Conservation (phyloP, 2,888 invertebrate species). For the Rhopalosiphum nymphaeae region DNA sequence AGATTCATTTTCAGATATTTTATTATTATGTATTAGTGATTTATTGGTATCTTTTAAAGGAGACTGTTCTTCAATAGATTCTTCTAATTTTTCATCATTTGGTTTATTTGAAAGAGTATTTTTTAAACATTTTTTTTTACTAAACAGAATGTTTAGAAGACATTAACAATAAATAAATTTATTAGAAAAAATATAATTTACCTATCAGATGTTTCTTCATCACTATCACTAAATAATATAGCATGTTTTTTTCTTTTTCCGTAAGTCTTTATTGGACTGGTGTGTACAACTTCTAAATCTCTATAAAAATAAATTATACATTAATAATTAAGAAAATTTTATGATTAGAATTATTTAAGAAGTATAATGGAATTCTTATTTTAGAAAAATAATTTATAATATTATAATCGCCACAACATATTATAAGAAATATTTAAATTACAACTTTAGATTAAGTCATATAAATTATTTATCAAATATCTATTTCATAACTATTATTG, state of each 20-base stretch:
- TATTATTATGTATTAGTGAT: background rate
- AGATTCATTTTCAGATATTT: conserved; percentile 73
- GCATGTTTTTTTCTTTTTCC: conserved; percentile 67
- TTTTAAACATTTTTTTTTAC: background rate
- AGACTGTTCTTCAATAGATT: conserved; percentile 17
- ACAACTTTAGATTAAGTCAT: background rate
- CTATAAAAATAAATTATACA: conserved; percentile 13
- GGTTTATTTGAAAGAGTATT: background rate
- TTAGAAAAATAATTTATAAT: background rate
- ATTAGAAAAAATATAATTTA: background rate
- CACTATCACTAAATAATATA: conserved; percentile 67
- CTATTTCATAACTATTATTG: background rate
- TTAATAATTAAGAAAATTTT: background rate
- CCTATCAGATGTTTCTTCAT: conserved; percentile 65
- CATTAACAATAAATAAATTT: background rate
- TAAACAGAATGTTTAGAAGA: background rate
- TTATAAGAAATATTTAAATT: background rate
- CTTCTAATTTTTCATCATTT: background rate
- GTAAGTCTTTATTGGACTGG: conserved; percentile 62
- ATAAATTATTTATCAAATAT: background rate
- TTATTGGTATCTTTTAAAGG: background rate
- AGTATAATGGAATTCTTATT: background rate
- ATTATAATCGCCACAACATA: background rate
- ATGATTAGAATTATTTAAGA: too few species aligned
- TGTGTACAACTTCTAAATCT: background rate